These are phyloP conservation scores for Sapajus apella DNA, from an alignment of 2,113 vertebrate genomes.

Conservation along the genomic window DNA sequence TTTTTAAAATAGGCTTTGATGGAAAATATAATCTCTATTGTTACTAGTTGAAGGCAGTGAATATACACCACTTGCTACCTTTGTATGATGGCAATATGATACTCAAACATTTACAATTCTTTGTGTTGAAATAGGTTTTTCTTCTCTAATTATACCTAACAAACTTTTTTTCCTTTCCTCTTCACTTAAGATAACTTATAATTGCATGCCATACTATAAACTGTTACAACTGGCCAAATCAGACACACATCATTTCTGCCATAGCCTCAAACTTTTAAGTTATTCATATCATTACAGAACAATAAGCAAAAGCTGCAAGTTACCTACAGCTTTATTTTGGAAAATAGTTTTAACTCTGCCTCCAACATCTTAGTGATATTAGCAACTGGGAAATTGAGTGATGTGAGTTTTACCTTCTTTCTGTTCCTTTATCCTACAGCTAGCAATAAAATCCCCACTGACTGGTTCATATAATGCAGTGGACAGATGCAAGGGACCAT, in stretches of 20 bases:
- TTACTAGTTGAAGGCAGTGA: not conserved
- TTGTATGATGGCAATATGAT: not conserved
- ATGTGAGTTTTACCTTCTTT: constrained; percentile 28
- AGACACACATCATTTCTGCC: not conserved
- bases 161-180: not conserved
- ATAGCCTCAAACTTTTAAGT: not conserved
- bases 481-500: not conserved
- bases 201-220: not conserved
- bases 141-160: constrained; percentile 10
- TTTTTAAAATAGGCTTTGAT: not conserved
- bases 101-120: not conserved
- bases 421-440: not conserved
- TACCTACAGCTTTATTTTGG: not conserved
- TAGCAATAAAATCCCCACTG: not conserved
- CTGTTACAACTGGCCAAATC: not conserved
- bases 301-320: not conserved
- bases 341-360: not conserved
- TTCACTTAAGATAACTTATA: constrained; percentile 29
- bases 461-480: not conserved
- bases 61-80: not conserved
- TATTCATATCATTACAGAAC: not conserved
- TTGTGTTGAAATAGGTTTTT: not conserved
- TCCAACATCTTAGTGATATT: not conserved
- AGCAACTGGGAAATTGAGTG: not conserved
- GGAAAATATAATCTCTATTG: not conserved